Percentiles rank a stretch among this genome's conserved stretches.
Evolutionary conservation across 2,888 invertebrate species (phyloP).

Genomic region (Trissonchulus latispiculum): DNA sequence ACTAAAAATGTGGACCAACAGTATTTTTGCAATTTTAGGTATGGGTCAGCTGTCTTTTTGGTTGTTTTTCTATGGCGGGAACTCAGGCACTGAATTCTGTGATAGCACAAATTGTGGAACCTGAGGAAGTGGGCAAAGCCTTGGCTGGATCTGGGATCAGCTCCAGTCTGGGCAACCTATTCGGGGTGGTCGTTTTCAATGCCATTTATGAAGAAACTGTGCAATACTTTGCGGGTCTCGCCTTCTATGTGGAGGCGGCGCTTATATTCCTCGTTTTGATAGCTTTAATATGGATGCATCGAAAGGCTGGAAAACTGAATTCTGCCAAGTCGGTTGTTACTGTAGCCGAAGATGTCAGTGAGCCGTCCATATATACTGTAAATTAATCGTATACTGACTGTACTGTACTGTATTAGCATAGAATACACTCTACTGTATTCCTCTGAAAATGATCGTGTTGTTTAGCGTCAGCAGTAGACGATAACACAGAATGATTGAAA

Average conservation of each 20-base stretch:
- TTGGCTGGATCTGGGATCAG: not conserved
- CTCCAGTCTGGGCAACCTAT: not conserved
- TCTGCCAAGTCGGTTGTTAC: no score
- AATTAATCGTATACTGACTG: no score
- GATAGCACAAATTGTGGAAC: not conserved
- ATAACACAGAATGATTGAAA: no score
- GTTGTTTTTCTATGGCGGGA: not conserved
- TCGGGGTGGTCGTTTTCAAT: not conserved
- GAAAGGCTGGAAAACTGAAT: no score
- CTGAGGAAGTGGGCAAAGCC: not conserved
- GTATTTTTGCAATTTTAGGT: no score
- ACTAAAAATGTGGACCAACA: no score
- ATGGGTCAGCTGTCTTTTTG: not conserved
- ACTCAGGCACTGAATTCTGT: not conserved
- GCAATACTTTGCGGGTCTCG: not conserved
- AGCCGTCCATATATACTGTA: no score
- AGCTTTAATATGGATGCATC: not conserved
- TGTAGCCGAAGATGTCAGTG: no score
- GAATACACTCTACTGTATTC: no score
- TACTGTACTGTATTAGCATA: no score
- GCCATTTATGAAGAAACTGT: not conserved
- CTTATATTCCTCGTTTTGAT: not conserved
- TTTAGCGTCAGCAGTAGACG: no score
- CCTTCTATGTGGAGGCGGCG: not conserved
- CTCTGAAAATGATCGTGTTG: no score